Evolutionary conservation across 2,113 vertebrate genomes (phyloP).

Genomic region (Eolophus roseicapilla): DNA sequence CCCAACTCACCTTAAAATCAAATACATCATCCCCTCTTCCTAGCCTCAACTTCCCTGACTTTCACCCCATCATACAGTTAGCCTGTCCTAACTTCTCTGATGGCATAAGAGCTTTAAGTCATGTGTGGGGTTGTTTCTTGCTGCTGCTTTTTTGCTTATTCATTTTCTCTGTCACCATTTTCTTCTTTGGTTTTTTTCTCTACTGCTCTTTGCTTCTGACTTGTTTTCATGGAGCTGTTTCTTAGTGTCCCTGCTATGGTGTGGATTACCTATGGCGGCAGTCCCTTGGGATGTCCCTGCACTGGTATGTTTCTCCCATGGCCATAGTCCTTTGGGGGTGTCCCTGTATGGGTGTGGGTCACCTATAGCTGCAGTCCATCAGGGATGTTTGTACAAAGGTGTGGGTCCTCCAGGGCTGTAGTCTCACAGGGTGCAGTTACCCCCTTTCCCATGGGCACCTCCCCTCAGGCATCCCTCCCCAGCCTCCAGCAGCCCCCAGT

Average conservation of each 20-base stretch:
- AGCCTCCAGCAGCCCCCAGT: not conserved
- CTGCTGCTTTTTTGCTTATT: not conserved
- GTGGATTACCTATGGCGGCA: not conserved
- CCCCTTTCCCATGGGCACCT: not conserved
- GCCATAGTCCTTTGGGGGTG: not conserved
- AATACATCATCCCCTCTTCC: not conserved
- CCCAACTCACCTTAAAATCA: not conserved
- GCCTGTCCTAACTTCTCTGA: not conserved
- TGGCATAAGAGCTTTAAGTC: not conserved
- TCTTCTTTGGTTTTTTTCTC: not conserved
- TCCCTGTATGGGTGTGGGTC: not conserved
- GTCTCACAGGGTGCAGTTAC: not conserved
- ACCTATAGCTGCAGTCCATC: not conserved
- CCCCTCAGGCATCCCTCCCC: not conserved
- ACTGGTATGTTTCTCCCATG: not conserved
- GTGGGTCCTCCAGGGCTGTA: not conserved
- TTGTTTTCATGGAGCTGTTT: not conserved
- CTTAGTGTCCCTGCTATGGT: not conserved
- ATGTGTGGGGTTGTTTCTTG: not conserved
- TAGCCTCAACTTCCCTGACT: not conserved
- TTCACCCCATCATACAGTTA: not conserved
- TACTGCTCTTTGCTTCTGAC: not conserved
- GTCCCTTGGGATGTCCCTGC: not conserved
- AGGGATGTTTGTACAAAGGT: no score
- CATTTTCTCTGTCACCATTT: not conserved